Evolutionary conservation across 2,113 vertebrate species (phyloP).

Genomic region (Eretmochelys imbricata): DNA sequence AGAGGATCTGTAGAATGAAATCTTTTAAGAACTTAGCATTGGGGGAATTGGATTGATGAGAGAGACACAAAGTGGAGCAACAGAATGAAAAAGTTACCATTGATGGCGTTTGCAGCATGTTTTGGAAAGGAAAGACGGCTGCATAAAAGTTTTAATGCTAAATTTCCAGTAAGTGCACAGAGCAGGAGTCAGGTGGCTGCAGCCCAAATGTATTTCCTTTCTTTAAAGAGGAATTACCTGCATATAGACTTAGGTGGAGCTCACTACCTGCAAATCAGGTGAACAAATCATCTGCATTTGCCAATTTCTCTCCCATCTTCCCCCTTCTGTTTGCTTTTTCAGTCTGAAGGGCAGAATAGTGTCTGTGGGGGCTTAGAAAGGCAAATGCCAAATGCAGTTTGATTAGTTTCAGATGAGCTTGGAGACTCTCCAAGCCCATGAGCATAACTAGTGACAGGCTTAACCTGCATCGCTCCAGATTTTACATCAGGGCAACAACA

Average conservation of each 20-base stretch:
- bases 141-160: background rate
- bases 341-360: background rate
- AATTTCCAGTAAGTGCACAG: rapidly evolving
- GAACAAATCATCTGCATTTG: rapidly evolving
- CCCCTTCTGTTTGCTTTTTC: background rate
- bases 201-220: background rate
- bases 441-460: background rate
- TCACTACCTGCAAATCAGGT: background rate
- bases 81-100: background rate
- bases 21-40: background rate
- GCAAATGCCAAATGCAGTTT: background rate
- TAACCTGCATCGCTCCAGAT: background rate
- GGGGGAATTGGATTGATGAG: too few species aligned
- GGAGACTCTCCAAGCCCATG: background rate
- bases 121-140: background rate
- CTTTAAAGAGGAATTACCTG: background rate
- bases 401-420: background rate
- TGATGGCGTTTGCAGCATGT: background rate
- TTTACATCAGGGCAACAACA: background rate
- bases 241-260: background rate
- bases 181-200: background rate
- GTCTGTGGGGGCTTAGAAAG: background rate
- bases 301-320: background rate
- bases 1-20: background rate
- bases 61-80: background rate